A percentile compares a stretch with the other conserved stretches of the same genome.
Conservation (phyloP, 2,113 vertebrate species). For the Hyaena hyaena region DNA sequence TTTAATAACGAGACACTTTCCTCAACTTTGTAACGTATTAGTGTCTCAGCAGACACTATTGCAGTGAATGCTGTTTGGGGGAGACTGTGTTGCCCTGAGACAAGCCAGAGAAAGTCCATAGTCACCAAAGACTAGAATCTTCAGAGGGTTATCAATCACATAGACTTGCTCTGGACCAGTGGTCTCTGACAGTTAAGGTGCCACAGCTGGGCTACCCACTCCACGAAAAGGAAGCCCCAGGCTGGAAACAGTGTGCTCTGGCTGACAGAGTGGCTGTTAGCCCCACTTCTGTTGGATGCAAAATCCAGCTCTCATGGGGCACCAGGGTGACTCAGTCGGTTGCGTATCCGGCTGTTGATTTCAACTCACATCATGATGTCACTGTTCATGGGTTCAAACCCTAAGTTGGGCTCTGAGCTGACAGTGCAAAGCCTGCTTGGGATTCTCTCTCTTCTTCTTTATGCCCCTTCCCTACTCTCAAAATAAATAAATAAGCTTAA, state of each 20-base stretch:
- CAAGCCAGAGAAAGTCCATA: neutral
- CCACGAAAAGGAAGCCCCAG: neutral
- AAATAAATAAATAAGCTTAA: too few relatives aligned
- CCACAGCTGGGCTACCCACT: neutral
- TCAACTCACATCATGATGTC: too few relatives aligned
- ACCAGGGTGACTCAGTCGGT: too few relatives aligned
- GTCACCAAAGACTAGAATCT: neutral
- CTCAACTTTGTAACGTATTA: neutral
- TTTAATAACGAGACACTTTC: neutral
- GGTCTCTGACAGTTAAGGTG: neutral
- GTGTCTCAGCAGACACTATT: neutral
- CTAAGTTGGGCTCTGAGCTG: too few relatives aligned
- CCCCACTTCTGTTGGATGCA: too few relatives aligned
- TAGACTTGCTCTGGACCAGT: neutral
- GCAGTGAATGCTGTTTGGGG: neutral
- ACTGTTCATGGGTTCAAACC: too few relatives aligned
- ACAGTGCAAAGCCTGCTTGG: too few relatives aligned
- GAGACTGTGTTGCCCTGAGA: neutral
- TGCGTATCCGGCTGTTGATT: too few relatives aligned
- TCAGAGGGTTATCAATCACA: neutral
- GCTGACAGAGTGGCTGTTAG: neutral
- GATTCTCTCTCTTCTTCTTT: too few relatives aligned
- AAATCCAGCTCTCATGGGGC: neutral
- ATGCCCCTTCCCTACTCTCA: too few relatives aligned
- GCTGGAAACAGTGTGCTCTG: neutral